Evolutionary conservation across 1,140 invertebrate genomes (phyloP).

Genomic region (Trissolcus basalis): DNA sequence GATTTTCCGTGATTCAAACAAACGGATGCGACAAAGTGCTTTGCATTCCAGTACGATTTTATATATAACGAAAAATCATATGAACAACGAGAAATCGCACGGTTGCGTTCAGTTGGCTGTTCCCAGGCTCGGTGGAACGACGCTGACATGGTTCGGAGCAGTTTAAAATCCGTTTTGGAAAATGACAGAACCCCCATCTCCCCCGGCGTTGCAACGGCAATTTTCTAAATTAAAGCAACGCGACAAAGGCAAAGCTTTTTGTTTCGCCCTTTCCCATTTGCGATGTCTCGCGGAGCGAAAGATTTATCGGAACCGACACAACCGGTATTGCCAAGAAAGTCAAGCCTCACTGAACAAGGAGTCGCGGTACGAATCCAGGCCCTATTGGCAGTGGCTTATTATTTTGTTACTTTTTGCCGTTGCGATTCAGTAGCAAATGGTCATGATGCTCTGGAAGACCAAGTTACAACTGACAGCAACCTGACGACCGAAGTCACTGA

Average conservation of each 20-base stretch:
- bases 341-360: constrained; percentile 36
- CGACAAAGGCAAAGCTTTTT: constrained; percentile 7
- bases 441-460: too few relatives aligned
- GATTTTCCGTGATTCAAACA: constrained; percentile 31
- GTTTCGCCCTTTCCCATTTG: background rate
- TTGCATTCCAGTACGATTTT: constrained; percentile 36
- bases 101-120: constrained; percentile 24
- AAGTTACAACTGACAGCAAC: too few relatives aligned
- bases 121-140: constrained; percentile 22
- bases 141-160: constrained; percentile 3
- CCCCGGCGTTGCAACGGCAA: background rate
- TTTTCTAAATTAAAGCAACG: constrained; percentile 27
- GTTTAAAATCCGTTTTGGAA: too few relatives aligned
- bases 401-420: background rate
- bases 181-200: too few relatives aligned
- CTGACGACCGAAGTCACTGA: too few relatives aligned
- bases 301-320: constrained; percentile 27
- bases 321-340: constrained; percentile 53
- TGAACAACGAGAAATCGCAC: constrained; percentile 39
- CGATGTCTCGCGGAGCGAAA: background rate
- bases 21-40: constrained; percentile 42
- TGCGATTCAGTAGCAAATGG: too few relatives aligned
- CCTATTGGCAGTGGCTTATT: background rate
- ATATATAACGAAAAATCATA: constrained; percentile 37
- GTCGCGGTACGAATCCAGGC: constrained; percentile 16